A percentile compares a stretch with the other conserved stretches of the same genome.
These are phyloP conservation scores for Acleris emargana DNA, from an alignment of 2,888 invertebrate genomes.

Conservation along the genomic window DNA sequence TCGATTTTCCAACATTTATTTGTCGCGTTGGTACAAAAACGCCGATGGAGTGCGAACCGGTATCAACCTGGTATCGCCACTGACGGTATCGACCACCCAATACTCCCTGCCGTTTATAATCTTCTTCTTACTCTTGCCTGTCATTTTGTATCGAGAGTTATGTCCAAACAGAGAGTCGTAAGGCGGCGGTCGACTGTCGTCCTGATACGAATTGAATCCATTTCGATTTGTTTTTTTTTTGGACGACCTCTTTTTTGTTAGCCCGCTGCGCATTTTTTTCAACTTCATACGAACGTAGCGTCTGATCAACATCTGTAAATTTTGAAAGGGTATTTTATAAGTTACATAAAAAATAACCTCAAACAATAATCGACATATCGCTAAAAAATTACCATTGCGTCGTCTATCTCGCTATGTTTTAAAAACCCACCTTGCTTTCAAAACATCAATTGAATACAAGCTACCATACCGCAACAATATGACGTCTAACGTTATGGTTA, in stretches of 20 bases:
- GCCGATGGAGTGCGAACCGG: constrained; percentile 91
- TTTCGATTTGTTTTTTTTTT: constrained; percentile 41
- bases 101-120: constrained; percentile 91
- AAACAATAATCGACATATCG: too few relatives aligned
- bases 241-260: constrained; percentile 13
- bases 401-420: too few relatives aligned
- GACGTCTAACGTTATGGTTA: too few relatives aligned
- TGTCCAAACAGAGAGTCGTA: constrained; percentile 85
- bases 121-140: constrained; percentile 72
- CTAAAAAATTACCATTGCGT: too few relatives aligned
- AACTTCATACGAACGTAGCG: constrained; percentile 52
- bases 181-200: constrained; percentile 85
- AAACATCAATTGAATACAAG: too few relatives aligned
- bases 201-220: constrained; percentile 39
- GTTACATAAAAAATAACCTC: too few relatives aligned
- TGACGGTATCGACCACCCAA: constrained; percentile 85
- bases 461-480: too few relatives aligned
- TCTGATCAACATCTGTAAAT: constrained; percentile 59
- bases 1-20: constrained; percentile 23
- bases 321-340: not conserved
- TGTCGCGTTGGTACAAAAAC: constrained; percentile 85
- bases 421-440: too few relatives aligned
- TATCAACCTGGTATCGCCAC: constrained; percentile 87
- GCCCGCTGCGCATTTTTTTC: constrained; percentile 18
- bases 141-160: constrained; percentile 54